These are phyloP conservation scores for Spinus olivaceus DNA, from an alignment of 2,797 vertebrate genomes.

Conservation along the genomic window DNA sequence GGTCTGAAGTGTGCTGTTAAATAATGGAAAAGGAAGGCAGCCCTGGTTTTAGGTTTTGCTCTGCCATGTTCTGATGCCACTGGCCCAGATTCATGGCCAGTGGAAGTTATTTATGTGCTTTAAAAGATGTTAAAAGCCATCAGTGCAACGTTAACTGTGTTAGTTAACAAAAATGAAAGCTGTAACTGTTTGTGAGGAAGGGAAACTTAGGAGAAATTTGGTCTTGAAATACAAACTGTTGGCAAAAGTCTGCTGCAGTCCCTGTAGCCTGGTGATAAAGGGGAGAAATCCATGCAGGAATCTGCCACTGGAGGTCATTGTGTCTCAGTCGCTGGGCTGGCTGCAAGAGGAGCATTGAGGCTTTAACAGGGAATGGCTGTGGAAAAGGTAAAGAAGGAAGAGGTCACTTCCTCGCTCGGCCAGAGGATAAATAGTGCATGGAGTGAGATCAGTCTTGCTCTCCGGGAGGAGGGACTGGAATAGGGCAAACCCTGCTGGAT, in stretches of 20 bases:
- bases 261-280: rapidly evolving
- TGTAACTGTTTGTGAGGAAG: neutral
- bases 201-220: neutral
- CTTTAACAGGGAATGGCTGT: neutral
- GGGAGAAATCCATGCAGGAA: neutral
- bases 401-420: neutral
- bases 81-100: neutral
- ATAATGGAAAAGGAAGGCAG: neutral
- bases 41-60: neutral
- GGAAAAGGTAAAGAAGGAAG: neutral
- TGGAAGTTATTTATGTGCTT: neutral
- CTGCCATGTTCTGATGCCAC: neutral
- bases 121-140: neutral
- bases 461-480: neutral
- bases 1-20: neutral
- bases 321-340: neutral
- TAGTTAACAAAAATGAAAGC: neutral
- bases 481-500: neutral
- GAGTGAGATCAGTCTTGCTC: neutral
- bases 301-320: slow-evolving; percentile 60
- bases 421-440: neutral
- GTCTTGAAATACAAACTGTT: neutral
- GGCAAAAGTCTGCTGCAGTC: neutral
- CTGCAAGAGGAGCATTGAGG: neutral
- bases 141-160: rapidly evolving